phyloP scores from a whole-genome alignment of 2,113 vertebrate genomes.

The Cacatua alba region DNA sequence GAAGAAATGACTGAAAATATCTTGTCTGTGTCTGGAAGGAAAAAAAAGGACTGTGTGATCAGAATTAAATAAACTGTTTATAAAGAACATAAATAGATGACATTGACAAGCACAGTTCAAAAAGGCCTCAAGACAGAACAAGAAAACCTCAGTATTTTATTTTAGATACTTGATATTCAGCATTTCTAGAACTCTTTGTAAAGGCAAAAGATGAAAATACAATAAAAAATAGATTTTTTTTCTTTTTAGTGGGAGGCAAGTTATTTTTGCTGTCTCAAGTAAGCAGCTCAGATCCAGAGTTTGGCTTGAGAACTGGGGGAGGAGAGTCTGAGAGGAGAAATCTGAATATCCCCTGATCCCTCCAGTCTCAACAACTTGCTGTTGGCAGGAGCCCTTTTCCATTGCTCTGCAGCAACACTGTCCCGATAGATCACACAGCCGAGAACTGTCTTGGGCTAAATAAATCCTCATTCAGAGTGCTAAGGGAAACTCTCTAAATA shows the following conservation, averaged over 20 bases:
- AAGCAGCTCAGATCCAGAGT: background rate
- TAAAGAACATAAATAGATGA: background rate
- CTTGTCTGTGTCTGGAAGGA: background rate
- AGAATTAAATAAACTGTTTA: background rate
- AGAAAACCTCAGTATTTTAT: background rate
- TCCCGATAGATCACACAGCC: background rate
- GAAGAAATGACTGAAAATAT: background rate
- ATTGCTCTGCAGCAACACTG: background rate
- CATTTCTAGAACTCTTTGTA: background rate
- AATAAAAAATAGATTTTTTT: background rate
- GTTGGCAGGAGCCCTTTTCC: background rate
- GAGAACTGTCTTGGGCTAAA: background rate
- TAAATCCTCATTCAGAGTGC: background rate
- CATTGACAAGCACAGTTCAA: background rate
- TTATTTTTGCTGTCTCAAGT: background rate
- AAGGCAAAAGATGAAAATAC: background rate
- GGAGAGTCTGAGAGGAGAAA: background rate
- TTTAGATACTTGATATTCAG: background rate
- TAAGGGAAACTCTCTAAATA: background rate
- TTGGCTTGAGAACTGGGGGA: background rate
- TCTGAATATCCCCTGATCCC: background rate
- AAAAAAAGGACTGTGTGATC: background rate
- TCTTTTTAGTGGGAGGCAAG: background rate
- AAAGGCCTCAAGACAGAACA: background rate
- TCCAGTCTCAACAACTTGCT: rapidly evolving